phyloP scores from a whole-genome alignment of 2,888 invertebrate species.

The Parnassius smintheus region DNA sequence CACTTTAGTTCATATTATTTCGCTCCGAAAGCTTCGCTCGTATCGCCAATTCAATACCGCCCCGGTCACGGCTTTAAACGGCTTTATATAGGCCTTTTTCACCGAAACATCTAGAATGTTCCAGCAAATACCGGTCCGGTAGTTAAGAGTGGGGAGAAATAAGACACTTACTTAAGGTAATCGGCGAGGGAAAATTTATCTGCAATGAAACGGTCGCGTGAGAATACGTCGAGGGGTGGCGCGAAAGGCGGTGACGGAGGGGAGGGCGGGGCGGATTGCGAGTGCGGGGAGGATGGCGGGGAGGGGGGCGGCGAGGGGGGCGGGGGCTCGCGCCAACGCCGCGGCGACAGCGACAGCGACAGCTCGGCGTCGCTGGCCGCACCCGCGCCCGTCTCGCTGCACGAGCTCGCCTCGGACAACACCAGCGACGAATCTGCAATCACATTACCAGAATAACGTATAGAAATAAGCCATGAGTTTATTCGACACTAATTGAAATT shows the following conservation, averaged over 20 bases:
- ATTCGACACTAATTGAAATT: no score
- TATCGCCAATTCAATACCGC: no score
- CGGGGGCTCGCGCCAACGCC: conserved; percentile 30
- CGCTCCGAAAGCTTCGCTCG: no score
- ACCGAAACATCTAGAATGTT: no score
- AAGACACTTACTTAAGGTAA: conserved; percentile 36
- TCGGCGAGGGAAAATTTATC: conserved; percentile 41
- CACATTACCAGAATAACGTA: neutral
- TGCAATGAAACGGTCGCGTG: conserved; percentile 50
- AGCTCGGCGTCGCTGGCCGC: conserved; percentile 2
- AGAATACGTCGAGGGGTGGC: conserved; percentile 15
- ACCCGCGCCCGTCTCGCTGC: neutral
- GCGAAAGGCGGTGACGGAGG: conserved; percentile 7
- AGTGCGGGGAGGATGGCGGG: neutral
- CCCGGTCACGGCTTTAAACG: no score
- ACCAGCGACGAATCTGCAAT: conserved; percentile 38
- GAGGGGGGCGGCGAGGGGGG: conserved; percentile 5
- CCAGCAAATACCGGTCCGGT: no score
- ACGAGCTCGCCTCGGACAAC: conserved; percentile 23
- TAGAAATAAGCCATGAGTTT: no score
- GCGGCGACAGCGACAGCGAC: conserved; percentile 23
- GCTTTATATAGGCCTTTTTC: no score
- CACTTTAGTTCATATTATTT: no score
- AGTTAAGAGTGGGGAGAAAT: no score
- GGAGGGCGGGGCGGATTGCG: conserved; percentile 5